Evolutionary conservation across 2,888 invertebrate species (phyloP).

Genomic region (Nasonovia ribisnigri): DNA sequence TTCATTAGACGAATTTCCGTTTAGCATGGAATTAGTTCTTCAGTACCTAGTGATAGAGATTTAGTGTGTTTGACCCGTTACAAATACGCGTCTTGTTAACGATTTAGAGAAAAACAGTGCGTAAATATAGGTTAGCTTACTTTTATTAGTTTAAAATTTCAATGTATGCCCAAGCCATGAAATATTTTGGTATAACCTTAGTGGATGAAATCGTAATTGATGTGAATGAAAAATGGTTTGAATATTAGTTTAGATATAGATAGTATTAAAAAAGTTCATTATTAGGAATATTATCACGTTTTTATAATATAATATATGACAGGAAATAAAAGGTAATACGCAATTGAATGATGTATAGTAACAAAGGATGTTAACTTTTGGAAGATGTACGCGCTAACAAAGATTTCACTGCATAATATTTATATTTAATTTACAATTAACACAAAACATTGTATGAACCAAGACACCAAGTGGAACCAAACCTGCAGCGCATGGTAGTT

Average conservation of each 20-base stretch:
- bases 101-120: not conserved
- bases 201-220: not conserved
- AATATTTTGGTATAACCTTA: not conserved
- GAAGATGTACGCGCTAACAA: not conserved
- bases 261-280: not conserved
- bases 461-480: not conserved
- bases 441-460: not conserved
- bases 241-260: not conserved
- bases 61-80: not conserved
- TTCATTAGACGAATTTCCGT: not conserved
- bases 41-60: not conserved
- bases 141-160: not conserved
- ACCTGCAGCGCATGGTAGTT: not conserved
- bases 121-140: not conserved
- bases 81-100: not conserved
- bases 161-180: not conserved
- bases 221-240: not conserved
- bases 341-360: not conserved
- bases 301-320: not conserved
- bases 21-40: not conserved
- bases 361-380: not conserved
- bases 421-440: not conserved
- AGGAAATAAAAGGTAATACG: not conserved
- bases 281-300: not conserved
- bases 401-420: not conserved